Base-by-base conservation (phyloP, 2,113 vertebrate genomes). In the Heterotis niloticus region DNA sequence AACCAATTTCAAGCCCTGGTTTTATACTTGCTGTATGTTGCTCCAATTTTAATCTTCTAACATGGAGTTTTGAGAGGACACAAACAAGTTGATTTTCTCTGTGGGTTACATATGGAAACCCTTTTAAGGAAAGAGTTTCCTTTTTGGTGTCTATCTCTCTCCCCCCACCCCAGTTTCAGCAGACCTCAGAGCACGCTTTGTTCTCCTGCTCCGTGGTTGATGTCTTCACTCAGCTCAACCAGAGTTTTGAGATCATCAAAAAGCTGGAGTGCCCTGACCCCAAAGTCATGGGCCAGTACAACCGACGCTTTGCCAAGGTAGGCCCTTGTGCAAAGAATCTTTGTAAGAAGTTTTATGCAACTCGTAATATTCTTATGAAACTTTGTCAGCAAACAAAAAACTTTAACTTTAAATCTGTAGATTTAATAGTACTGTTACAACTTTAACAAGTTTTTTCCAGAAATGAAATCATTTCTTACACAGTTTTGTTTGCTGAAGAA, bases 151-250 rank as follows among this genome's bases (percentile, higher is more conserved):
- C 54, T 11, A 62, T n/a, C 64, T 26, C 75, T 62, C 29, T 16
- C 3, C 60, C 34, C 75, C 54, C 29, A 16, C 3, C 60, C 34
- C 81, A 99, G 97, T 99, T 99, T 89, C 98, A 97, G 90, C 95
- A 95, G 88, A 99, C 96, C 0, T 99, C 98, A 0, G 97, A 99
- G 85, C 98, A 99, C 0, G 97, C 95, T 1, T 92, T 99, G 14
- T 99, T 99, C 91, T 99, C 98, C 89, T 96, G 96, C 87, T 99
- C 98, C 0, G 98, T 99, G 90, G 98, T 99, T 84, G 98, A 99
- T 1, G 94, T 99, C 88, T 99, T 99, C 93, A 98, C 97, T 0
- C 98, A 99, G 88, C 96, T 99, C 88, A 99, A 98, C 88, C 98
- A 99, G 89, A 99, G 98, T 89, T 99, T 98, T 80, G 96, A 97